Conservation (phyloP, 2,797 vertebrate species). For the Chaunax sp. region DNA sequence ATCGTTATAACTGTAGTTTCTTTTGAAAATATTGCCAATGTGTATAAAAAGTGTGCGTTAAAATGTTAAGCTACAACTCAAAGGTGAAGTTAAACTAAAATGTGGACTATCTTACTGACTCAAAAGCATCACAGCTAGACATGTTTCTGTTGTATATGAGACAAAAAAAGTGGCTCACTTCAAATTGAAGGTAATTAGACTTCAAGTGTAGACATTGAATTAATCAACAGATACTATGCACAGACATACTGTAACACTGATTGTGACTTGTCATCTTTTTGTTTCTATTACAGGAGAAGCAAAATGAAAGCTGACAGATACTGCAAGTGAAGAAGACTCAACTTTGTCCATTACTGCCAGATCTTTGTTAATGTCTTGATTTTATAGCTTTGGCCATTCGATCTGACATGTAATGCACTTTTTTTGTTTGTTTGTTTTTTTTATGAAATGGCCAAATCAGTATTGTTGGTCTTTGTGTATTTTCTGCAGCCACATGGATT, state of each 20-base stretch:
- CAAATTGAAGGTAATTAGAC: no score
- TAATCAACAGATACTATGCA: no score
- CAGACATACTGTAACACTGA: background rate
- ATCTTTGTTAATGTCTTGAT: slow-evolving; percentile 30
- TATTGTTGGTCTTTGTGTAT: background rate
- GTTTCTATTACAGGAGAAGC: slow-evolving; percentile 87
- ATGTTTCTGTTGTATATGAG: no score
- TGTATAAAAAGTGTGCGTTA: no score
- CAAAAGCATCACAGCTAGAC: no score
- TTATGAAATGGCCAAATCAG: slow-evolving; percentile 29
- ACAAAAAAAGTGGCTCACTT: no score
- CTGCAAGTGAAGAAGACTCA: slow-evolving; percentile 89
- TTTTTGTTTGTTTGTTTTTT: slow-evolving; percentile 23
- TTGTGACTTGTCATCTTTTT: slow-evolving; percentile 4
- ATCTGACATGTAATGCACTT: slow-evolving; percentile 2
- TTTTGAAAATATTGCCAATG: no score
- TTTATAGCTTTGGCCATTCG: slow-evolving; percentile 29
- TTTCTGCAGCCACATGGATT: background rate
- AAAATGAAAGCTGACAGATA: slow-evolving; percentile 98
- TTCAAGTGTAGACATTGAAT: no score
- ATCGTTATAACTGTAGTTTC: no score
- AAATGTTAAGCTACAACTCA: no score
- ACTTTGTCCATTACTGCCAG: background rate
- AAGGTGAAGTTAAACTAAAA: no score
- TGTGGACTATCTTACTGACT: no score